A percentile compares a stretch with the other conserved stretches of the same genome.
phyloP scores from a whole-genome alignment of 2,113 vertebrate genomes.

The Thomomys bottae region DNA sequence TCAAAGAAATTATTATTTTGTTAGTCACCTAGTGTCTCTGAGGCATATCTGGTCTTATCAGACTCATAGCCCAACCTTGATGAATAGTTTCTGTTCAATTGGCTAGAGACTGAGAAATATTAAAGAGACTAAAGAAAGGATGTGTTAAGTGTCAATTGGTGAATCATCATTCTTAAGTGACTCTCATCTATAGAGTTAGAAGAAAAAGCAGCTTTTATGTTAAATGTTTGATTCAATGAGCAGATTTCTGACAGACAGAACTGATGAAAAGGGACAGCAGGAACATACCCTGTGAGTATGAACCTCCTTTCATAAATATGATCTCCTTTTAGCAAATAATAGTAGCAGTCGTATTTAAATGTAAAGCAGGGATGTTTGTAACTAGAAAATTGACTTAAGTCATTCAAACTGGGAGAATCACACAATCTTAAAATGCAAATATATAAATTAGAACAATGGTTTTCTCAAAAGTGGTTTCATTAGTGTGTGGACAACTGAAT shows the following conservation, averaged over 20 bases:
- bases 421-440: not conserved
- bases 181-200: not conserved
- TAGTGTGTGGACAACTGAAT: not conserved
- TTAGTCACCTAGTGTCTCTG: not conserved
- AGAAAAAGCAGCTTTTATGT: not conserved
- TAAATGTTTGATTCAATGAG: slow-evolving; percentile 27
- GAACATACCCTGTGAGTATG: not conserved
- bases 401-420: not conserved
- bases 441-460: not conserved
- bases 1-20: not conserved
- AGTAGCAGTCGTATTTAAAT: slow-evolving; percentile 34
- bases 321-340: slow-evolving; percentile 40
- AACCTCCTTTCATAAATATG: not conserved
- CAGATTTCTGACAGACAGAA: slow-evolving; percentile 25
- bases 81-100: slow-evolving; percentile 23
- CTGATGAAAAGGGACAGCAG: not conserved
- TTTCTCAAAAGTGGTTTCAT: not conserved
- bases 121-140: not conserved
- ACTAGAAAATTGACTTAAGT: not conserved
- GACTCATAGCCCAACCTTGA: not conserved
- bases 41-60: not conserved
- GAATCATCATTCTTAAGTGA: not conserved
- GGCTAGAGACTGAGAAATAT: not conserved
- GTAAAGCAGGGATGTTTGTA: not conserved
- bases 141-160: not conserved